Base-by-base conservation (phyloP, 2,888 invertebrate genomes). In the Tromatobia lineatoria region DNA sequence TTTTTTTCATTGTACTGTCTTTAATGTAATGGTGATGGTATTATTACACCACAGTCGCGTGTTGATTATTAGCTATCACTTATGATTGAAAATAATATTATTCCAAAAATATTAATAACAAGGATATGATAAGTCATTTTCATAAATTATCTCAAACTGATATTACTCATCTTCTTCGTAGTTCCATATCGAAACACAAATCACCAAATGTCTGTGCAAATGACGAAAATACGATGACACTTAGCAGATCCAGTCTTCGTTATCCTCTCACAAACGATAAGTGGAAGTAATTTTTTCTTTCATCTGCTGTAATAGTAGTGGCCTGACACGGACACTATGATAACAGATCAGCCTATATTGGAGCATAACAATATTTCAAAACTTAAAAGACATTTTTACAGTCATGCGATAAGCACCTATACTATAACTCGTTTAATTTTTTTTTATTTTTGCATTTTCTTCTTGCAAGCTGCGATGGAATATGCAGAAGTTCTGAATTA, bases 281-380 rank as follows among this genome's bases (percentile, higher is more conserved):
- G 47, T 38, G 20, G 20, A 15, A 34, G 10, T 54, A 15, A 54
- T 10, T 34, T n/a, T 15, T 29, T 34, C 29, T 34, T 18, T 8
- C 13, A 15, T 2, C 42, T 10, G 20, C n/a, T 15, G 54, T 38
- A 20, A 23, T 15, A 13, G 38, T 42, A 52, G 15, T 29, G 29
- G 15, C n/a, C 2, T 29, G 59, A 15, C 34, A 59, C 29, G 15
- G 4, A 34, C 15, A 59, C 2, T 29, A 15, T 15, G 15, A n/a
- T 8, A 6, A 3, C 10, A 61, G 18, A 34, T 29, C 10, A 7
- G 25, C 20, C 1, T 20, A 11, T 23, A 54, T 11, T 8, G 13
- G 25, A 54, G 13, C 57, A 25, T 57, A 61, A 59, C 59, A 11
- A 25, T 59, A 25, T 59, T 54, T 54, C 13, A 15, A 13, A 47